Percentiles rank a stretch among this genome's conserved stretches.
These are phyloP conservation scores for Microctonus hyperodae DNA, from an alignment of 2,888 invertebrate genomes.

Conservation along the genomic window DNA sequence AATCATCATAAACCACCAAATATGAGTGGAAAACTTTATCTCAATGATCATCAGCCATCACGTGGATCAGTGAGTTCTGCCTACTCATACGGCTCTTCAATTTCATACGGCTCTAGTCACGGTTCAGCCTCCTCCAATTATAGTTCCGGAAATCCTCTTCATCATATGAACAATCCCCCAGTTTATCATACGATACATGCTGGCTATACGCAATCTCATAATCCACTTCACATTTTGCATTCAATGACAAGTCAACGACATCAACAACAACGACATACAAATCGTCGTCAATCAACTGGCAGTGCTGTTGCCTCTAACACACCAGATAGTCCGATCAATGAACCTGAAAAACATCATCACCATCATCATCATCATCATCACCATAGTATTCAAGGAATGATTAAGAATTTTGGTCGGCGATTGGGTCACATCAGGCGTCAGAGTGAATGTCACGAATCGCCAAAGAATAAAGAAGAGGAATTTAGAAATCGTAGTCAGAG, in stretches of 20 bases:
- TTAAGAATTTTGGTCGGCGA: slow-evolving; percentile 78
- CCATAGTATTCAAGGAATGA: slow-evolving; percentile 79
- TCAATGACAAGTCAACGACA: slow-evolving; percentile 48
- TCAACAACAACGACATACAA: neutral
- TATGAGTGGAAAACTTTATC: slow-evolving; percentile 40
- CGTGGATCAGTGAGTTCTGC: slow-evolving; percentile 58
- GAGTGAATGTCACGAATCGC: slow-evolving; percentile 67
- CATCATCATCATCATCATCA: slow-evolving; percentile 67
- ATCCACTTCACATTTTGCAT: slow-evolving; percentile 49
- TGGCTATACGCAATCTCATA: slow-evolving; percentile 40
- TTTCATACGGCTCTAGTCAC: slow-evolving; percentile 47
- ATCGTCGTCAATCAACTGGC: slow-evolving; percentile 26
- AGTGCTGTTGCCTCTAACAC: slow-evolving; percentile 47
- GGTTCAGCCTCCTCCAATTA: slow-evolving; percentile 63
- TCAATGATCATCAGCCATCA: slow-evolving; percentile 47
- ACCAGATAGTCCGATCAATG: slow-evolving; percentile 52
- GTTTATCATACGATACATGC: slow-evolving; percentile 61
- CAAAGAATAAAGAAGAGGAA: slow-evolving; percentile 68
- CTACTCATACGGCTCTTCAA: slow-evolving; percentile 54
- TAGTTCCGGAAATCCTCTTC: slow-evolving; percentile 62
- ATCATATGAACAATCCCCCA: slow-evolving; percentile 47
- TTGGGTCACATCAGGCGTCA: slow-evolving; percentile 75
- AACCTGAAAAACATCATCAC: slow-evolving; percentile 60
- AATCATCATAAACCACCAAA: slow-evolving; percentile 41
- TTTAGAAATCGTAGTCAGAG: slow-evolving; percentile 82